Evolutionary conservation across 2,888 invertebrate genomes (phyloP).

Genomic region (Polyommatus iphigenia): DNA sequence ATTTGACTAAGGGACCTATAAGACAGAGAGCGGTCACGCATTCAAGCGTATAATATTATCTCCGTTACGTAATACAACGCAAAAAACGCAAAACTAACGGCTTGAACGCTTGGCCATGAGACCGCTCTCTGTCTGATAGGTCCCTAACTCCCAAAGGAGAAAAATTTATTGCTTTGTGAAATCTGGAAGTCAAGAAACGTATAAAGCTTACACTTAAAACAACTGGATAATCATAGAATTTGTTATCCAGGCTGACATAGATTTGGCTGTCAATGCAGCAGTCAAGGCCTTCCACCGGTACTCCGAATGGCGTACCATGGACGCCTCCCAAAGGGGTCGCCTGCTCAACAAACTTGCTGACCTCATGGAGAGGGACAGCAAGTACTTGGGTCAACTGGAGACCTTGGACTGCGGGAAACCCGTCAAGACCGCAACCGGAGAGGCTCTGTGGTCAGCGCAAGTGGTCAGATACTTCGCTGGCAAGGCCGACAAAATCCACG

Average conservation of each 20-base stretch:
- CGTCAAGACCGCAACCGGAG: conserved; percentile 84
- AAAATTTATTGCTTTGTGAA: neutral
- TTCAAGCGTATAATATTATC: too few species aligned
- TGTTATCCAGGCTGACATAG: conserved; percentile 85
- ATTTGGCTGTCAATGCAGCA: conserved; percentile 90
- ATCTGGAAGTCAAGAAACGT: neutral
- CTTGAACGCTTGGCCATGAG: too few species aligned
- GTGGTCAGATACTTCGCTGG: conserved; percentile 93
- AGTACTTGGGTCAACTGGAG: conserved; percentile 92
- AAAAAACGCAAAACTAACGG: too few species aligned
- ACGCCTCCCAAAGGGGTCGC: conserved; percentile 88
- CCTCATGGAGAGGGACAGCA: conserved; percentile 86
- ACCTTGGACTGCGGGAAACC: conserved; percentile 98
- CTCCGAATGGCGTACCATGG: conserved; percentile 89
- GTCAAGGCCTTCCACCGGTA: conserved; percentile 86
- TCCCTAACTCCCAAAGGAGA: too few species aligned
- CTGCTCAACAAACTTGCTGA: conserved; percentile 88
- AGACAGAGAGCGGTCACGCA: too few species aligned
- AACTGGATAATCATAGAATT: neutral
- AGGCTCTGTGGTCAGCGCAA: conserved; percentile 82
- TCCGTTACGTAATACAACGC: too few species aligned
- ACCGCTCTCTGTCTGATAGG: too few species aligned
- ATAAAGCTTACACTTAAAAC: too few species aligned
- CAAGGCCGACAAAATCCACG: conserved; percentile 94
- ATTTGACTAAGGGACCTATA: too few species aligned